phyloP scores from a whole-genome alignment of 2,113 vertebrate genomes.

The Pteruthius melanotis region DNA sequence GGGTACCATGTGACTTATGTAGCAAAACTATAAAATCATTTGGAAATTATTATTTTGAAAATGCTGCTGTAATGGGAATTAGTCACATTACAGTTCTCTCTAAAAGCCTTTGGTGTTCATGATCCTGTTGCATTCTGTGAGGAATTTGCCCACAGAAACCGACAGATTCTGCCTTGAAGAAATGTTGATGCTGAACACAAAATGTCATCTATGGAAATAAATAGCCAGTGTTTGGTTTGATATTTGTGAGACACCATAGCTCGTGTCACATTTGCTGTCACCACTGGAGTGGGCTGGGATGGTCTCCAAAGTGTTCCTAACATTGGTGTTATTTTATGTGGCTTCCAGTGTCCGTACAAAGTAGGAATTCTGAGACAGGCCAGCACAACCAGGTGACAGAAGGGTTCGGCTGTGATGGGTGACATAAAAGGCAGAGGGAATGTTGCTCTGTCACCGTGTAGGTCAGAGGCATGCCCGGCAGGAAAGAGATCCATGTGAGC shows the following conservation, averaged over 20 bases:
- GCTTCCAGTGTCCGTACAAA: background rate
- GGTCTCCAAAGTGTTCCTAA: background rate
- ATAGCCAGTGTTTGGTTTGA: background rate
- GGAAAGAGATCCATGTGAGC: background rate
- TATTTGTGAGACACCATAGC: background rate
- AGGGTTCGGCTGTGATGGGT: background rate
- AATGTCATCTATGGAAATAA: background rate
- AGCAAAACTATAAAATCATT: background rate
- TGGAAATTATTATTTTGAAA: background rate
- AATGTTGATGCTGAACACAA: background rate
- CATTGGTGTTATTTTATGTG: background rate
- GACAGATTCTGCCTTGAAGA: background rate
- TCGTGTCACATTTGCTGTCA: background rate
- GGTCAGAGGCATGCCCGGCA: background rate
- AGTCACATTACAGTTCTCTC: background rate
- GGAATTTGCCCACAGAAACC: background rate
- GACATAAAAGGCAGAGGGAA: background rate
- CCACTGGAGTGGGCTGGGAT: background rate
- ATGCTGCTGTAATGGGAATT: background rate
- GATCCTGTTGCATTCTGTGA: background rate
- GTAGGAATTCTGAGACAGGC: background rate
- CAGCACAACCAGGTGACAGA: background rate
- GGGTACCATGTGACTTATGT: fast-evolving
- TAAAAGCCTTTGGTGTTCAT: background rate
- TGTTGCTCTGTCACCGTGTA: fast-evolving